These are phyloP conservation scores for Acanthopleura granulata DNA, from an alignment of 2,888 invertebrate genomes.

Conservation along the genomic window DNA sequence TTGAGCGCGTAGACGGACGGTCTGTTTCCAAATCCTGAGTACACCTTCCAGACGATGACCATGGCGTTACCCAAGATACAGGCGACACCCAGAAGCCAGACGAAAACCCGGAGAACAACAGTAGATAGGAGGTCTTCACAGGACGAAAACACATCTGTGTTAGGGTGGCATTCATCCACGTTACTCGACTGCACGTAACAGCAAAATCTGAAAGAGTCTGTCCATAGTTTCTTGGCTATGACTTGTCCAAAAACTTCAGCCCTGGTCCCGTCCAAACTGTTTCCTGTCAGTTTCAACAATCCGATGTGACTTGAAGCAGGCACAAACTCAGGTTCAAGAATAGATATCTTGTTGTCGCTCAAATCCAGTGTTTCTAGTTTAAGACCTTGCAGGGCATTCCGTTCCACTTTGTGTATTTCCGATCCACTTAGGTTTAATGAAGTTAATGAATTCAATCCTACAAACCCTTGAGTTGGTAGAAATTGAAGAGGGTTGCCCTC, in stretches of 20 bases:
- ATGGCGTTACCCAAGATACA: neutral
- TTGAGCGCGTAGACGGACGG: neutral
- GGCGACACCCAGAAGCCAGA: neutral
- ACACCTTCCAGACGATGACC: neutral
- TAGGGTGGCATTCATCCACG: neutral
- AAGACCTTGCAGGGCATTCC: neutral
- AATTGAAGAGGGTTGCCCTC: neutral
- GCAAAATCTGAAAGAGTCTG: neutral
- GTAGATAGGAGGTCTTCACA: neutral
- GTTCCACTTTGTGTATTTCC: neutral
- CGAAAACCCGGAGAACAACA: neutral
- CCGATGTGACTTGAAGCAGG: conserved; percentile 13
- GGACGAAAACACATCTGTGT: neutral
- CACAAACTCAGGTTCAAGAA: conserved; percentile 26
- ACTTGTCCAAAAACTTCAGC: neutral
- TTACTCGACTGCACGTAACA: neutral
- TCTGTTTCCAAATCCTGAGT: neutral
- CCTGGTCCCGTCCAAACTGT: neutral
- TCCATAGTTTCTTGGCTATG: neutral
- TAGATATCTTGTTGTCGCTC: conserved; percentile 27
- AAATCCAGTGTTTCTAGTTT: conserved; percentile 27
- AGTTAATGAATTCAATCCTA: neutral
- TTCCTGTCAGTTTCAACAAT: conserved; percentile 12
- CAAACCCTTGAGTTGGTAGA: neutral
- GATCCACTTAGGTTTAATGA: neutral